phyloP scores from a whole-genome alignment of 2,797 vertebrate genomes.

The Alfaro cultratus region DNA sequence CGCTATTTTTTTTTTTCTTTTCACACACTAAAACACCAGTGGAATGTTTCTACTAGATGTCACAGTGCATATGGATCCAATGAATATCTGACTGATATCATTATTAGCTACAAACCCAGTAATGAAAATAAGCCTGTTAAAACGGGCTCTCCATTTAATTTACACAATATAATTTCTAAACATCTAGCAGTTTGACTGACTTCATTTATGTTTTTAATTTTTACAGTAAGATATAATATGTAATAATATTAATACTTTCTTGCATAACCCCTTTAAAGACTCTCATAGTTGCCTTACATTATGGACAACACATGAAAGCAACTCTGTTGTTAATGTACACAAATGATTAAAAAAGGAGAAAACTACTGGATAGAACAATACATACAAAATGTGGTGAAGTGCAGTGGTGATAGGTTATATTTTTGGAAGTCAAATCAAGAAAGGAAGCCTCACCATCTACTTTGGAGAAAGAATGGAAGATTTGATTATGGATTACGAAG shows the following conservation, averaged over 20 bases:
- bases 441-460: too few relatives aligned
- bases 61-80: constrained; percentile 66
- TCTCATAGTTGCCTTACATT: neutral
- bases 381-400: too few relatives aligned
- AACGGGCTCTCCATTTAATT: constrained; percentile 42
- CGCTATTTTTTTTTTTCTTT: constrained; percentile 34
- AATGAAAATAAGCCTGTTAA: constrained; percentile 33
- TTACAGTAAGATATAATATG: neutral
- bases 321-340: too few relatives aligned
- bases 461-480: too few relatives aligned
- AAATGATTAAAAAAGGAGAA: neutral
- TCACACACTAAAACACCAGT: constrained; percentile 56
- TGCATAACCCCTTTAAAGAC: too few relatives aligned
- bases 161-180: constrained; percentile 19
- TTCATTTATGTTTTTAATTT: neutral
- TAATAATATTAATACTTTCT: neutral
- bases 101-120: constrained; percentile 50
- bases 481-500: too few relatives aligned
- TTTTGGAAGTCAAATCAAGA: too few relatives aligned
- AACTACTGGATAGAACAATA: too few relatives aligned
- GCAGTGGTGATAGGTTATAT: too few relatives aligned
- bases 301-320: neutral
- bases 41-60: constrained; percentile 59
- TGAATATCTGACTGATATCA: constrained; percentile 68
- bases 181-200: constrained; percentile 39